Percentiles rank a stretch among this genome's conserved stretches.
phyloP scores from a whole-genome alignment of 2,113 vertebrate species.

The Natator depressus region DNA sequence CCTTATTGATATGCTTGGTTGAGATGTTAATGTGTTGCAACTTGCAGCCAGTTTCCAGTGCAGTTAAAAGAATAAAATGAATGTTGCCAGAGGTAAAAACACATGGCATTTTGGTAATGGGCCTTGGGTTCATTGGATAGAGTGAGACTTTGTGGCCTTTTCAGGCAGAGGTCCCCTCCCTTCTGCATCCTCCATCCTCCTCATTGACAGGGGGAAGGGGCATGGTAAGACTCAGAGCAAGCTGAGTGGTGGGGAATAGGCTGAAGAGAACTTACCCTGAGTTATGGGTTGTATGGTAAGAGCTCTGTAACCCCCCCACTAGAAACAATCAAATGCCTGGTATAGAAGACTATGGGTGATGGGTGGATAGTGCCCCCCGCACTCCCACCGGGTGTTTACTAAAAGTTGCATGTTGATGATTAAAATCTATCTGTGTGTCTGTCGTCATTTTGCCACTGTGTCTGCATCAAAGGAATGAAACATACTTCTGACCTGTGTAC shows the following conservation, averaged over 20 bases:
- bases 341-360: not conserved
- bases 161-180: not conserved
- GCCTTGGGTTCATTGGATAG: not conserved
- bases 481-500: not conserved
- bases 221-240: not conserved
- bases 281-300: not conserved
- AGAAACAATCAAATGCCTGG: not conserved
- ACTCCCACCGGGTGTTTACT: not conserved
- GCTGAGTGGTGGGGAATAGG: not conserved
- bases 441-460: not conserved
- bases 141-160: too few relatives aligned
- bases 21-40: not conserved
- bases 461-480: not conserved
- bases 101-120: not conserved
- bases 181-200: not conserved
- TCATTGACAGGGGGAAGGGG: not conserved
- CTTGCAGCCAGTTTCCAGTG: not conserved
- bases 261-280: not conserved
- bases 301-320: not conserved
- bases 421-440: not conserved
- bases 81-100: too few relatives aligned
- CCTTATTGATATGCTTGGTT: not conserved
- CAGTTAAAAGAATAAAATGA: too few relatives aligned
- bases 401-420: not conserved
- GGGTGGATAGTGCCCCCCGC: not conserved